phyloP scores from a whole-genome alignment of 2,797 vertebrate genomes.

The Megalops cyprinoides region DNA sequence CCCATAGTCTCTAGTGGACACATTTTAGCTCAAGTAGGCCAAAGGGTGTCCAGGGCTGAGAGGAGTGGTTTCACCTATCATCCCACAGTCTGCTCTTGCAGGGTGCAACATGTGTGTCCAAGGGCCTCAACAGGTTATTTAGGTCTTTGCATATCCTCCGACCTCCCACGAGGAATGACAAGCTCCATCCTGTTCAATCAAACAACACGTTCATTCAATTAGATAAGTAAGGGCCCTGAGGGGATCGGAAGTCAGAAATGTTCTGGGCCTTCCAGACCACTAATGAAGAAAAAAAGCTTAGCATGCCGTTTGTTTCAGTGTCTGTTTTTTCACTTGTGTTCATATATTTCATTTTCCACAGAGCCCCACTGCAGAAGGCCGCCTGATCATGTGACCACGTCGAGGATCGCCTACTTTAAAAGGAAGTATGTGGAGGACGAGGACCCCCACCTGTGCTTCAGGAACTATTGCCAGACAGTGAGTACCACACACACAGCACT shows the following conservation, averaged over 20 bases:
- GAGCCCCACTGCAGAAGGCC: slow-evolving; percentile 82
- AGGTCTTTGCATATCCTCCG: not conserved
- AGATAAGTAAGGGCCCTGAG: not conserved
- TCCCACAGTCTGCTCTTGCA: not conserved
- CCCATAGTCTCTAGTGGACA: not conserved
- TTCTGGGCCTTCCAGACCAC: not conserved
- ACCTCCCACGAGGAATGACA: not conserved
- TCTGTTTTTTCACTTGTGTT: slow-evolving; percentile 71
- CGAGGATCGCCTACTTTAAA: slow-evolving; percentile 93
- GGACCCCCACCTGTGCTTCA: slow-evolving; percentile 83
- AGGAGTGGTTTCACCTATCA: too few species aligned
- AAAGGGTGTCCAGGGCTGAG: too few species aligned
- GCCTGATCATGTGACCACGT: slow-evolving; percentile 85
- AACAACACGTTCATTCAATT: not conserved
- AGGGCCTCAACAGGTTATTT: not conserved
- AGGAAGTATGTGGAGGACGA: slow-evolving; percentile 95
- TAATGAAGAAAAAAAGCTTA: not conserved
- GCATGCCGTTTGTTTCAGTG: not conserved
- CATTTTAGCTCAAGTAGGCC: not conserved
- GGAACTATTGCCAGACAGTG: slow-evolving; percentile 89
- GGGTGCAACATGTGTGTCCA: not conserved
- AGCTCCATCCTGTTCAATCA: not conserved
- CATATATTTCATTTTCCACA: slow-evolving; percentile 60
- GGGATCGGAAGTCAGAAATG: not conserved
- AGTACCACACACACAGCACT: slow-evolving; percentile 54